These are phyloP conservation scores for Diarsia rubi DNA, from an alignment of 2,888 invertebrate genomes.

Conservation along the genomic window DNA sequence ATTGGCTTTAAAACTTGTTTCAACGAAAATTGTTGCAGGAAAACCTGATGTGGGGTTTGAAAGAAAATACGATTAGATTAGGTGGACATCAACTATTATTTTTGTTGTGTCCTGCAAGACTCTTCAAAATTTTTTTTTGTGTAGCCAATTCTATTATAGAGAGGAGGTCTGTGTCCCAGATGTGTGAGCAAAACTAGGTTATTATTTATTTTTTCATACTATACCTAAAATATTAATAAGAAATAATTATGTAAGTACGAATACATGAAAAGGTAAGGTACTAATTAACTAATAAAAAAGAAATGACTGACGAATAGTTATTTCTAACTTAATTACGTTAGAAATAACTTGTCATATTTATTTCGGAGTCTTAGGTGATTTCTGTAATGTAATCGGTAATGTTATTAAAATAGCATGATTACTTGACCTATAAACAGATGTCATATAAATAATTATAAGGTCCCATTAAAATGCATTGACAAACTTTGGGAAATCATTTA, in stretches of 20 bases:
- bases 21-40: neutral
- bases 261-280: neutral
- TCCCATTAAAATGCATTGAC: no score
- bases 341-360: neutral
- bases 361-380: neutral
- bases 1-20: slow-evolving; percentile 15
- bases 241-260: neutral
- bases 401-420: no score
- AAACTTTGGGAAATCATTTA: neutral
- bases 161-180: neutral
- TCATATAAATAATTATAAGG: neutral
- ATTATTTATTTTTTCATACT: no score
- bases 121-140: no score
- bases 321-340: neutral
- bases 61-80: neutral
- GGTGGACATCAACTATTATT: neutral
- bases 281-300: neutral
- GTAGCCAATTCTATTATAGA: neutral
- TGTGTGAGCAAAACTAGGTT: no score
- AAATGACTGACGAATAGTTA: no score
- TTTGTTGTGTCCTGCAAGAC: no score
- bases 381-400: no score
- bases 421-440: no score
- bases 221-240: neutral
- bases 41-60: neutral